Conservation (phyloP, 2,888 invertebrate genomes). For the Eudemis profundana region DNA sequence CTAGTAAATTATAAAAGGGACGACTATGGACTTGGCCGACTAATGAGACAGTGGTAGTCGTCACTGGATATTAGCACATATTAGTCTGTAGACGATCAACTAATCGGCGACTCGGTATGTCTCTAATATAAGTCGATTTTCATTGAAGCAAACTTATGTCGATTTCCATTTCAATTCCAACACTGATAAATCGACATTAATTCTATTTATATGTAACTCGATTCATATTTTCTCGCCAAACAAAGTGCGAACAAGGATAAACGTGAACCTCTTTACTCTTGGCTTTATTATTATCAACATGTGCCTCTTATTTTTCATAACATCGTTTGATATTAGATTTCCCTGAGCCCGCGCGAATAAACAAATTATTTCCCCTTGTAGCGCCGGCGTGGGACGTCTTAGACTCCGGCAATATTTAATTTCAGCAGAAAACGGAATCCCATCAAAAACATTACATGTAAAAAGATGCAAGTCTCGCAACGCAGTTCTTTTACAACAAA, state of each 20-base stretch:
- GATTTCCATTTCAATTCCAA: neutral
- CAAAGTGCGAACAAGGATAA: constrained; percentile 6
- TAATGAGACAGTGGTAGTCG: too few relatives aligned
- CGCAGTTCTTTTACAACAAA: too few relatives aligned
- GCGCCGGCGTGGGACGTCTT: constrained; percentile 45
- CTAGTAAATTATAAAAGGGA: too few relatives aligned
- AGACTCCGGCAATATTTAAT: constrained; percentile 46
- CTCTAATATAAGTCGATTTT: neutral
- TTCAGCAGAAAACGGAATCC: constrained; percentile 54
- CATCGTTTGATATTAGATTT: constrained; percentile 48
- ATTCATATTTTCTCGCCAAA: constrained; percentile 11
- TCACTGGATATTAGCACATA: too few relatives aligned
- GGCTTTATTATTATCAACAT: constrained; percentile 31
- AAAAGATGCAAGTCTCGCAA: too few relatives aligned
- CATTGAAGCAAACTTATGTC: neutral
- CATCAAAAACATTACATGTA: too few relatives aligned
- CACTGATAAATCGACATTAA: neutral
- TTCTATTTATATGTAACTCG: neutral
- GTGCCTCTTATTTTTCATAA: constrained; percentile 44
- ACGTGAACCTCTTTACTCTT: constrained; percentile 3
- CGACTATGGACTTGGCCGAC: too few relatives aligned
- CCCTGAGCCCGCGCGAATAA: constrained; percentile 47
- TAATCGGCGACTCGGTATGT: too few relatives aligned
- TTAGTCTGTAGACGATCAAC: too few relatives aligned
- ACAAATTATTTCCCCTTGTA: constrained; percentile 50